phyloP scores from a whole-genome alignment of 2,888 invertebrate genomes.

The Morpho achilles region DNA sequence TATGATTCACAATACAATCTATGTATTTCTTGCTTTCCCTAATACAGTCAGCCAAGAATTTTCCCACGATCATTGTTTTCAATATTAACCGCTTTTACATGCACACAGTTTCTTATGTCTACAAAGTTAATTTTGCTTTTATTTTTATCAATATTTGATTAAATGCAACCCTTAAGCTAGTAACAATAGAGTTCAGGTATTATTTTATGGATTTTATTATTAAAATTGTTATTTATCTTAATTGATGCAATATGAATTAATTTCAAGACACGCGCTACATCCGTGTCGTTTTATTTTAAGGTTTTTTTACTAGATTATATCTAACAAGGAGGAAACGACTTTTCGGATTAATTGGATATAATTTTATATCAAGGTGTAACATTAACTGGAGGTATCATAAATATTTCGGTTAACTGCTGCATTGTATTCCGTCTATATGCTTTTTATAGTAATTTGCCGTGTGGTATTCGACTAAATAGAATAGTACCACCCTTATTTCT shows the following conservation, averaged over 20 bases:
- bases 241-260: constrained; percentile 37
- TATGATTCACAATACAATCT: constrained; percentile 46
- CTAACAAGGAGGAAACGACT: constrained; percentile 8
- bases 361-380: constrained; percentile 4
- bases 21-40: constrained; percentile 52
- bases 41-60: constrained; percentile 55
- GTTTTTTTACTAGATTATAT: constrained; percentile 21
- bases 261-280: constrained; percentile 39
- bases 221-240: constrained; percentile 25
- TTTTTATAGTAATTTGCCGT: no score
- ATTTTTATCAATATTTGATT: not conserved
- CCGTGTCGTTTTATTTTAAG: constrained; percentile 26
- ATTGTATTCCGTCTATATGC: no score
- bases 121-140: constrained; percentile 22
- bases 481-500: no score
- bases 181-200: constrained; percentile 4
- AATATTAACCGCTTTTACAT: constrained; percentile 40
- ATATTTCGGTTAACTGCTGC: not conserved
- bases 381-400: not conserved
- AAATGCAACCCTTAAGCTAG: constrained; percentile 18
- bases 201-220: constrained; percentile 1
- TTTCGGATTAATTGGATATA: constrained; percentile 4
- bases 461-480: no score
- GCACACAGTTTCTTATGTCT: constrained; percentile 32
- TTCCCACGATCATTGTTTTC: constrained; percentile 66